phyloP scores from a whole-genome alignment of 1,140 invertebrate genomes.

The Mesaphorura yosii region DNA sequence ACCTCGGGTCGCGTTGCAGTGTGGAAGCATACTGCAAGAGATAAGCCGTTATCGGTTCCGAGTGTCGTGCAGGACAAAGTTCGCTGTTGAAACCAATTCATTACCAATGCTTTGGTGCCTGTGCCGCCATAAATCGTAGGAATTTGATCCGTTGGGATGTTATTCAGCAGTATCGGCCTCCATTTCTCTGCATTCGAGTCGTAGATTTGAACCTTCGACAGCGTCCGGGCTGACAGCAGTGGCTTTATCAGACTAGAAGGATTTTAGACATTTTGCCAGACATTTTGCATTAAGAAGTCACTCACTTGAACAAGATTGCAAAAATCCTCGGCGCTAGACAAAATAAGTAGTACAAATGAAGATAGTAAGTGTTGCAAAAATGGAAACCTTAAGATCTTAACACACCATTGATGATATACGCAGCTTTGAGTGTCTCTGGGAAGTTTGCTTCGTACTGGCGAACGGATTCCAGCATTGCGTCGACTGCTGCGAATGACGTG shows the following conservation, averaged over 20 bases:
- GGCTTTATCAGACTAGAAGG: too few species aligned
- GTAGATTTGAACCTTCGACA: constrained; percentile 11
- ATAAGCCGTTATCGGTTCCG: too few species aligned
- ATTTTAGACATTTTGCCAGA: too few species aligned
- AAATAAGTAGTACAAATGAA: background rate
- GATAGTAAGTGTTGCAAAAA: background rate
- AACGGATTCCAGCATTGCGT: too few species aligned
- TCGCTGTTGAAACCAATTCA: too few species aligned
- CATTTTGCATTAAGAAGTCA: too few species aligned
- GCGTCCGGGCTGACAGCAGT: constrained; percentile 7
- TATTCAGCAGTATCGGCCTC: background rate
- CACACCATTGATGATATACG: constrained; percentile 9
- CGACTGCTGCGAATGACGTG: constrained; percentile 14
- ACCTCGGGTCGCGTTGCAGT: too few species aligned
- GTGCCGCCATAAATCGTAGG: constrained; percentile 14
- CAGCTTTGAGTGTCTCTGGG: constrained; percentile 8
- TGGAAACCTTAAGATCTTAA: background rate
- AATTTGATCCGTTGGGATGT: constrained; percentile 9
- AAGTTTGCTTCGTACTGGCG: constrained; percentile 8
- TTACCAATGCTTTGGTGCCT: too few species aligned
- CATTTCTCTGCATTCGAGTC: constrained; percentile 9
- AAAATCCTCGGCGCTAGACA: constrained; percentile 11
- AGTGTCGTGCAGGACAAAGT: too few species aligned
- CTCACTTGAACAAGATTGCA: constrained; percentile 3
- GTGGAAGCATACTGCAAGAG: too few species aligned